phyloP scores from a whole-genome alignment of 2,797 vertebrate genomes.

The Arremon aurantiirostris region DNA sequence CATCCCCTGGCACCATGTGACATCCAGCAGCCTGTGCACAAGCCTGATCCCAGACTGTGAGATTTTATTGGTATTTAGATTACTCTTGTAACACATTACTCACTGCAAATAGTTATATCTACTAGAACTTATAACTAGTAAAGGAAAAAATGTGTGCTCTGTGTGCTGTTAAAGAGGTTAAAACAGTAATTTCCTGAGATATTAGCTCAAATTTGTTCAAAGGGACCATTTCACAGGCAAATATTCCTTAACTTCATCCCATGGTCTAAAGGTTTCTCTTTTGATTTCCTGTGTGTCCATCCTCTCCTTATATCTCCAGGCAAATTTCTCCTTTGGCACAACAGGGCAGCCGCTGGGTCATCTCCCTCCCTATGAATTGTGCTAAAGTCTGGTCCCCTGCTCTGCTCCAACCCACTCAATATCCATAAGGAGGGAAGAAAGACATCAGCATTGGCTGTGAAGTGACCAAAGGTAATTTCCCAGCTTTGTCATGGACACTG shows the following conservation, averaged over 20 bases:
- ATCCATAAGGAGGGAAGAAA: background rate
- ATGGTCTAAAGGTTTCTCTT: background rate
- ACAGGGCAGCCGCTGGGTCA: background rate
- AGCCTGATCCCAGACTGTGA: conserved; percentile 15
- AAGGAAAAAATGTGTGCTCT: conserved; percentile 50
- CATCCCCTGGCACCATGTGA: background rate
- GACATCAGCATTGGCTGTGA: background rate
- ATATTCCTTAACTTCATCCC: background rate
- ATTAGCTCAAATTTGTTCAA: conserved; percentile 20
- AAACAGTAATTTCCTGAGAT: conserved; percentile 36
- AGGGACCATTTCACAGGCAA: background rate
- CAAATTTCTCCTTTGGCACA: background rate
- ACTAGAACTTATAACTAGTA: conserved; percentile 50
- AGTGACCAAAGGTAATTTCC: background rate
- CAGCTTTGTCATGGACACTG: background rate
- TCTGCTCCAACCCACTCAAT: background rate
- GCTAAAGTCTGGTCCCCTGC: background rate
- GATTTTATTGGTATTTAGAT: conserved; percentile 55
- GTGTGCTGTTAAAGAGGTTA: conserved; percentile 49
- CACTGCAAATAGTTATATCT: conserved; percentile 54
- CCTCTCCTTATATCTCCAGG: background rate
- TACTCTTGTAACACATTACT: conserved; percentile 38
- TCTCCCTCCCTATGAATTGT: background rate
- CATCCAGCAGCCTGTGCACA: background rate
- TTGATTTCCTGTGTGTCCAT: background rate